Conservation (phyloP, 2,113 vertebrate genomes). For the Henicopernis longicauda region DNA sequence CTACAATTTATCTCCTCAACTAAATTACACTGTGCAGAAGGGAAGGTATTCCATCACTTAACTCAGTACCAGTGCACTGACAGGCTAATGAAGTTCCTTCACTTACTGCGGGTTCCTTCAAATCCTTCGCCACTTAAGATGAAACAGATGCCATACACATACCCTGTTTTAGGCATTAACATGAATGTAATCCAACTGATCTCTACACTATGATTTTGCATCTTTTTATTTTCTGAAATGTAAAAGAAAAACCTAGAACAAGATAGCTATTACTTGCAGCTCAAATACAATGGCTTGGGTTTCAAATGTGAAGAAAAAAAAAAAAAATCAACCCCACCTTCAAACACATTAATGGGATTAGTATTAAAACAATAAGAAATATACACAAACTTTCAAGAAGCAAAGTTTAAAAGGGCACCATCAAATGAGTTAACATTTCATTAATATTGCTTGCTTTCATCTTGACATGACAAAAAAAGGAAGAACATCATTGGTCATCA, state of each 20-base stretch:
- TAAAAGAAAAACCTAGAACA: neutral
- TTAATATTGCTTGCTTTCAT: neutral
- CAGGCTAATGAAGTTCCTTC: neutral
- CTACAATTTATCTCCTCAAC: slow-evolving; percentile 14
- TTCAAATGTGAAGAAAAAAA: neutral
- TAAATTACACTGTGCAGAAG: neutral
- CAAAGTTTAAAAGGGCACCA: neutral
- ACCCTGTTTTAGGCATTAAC: neutral
- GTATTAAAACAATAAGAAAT: neutral
- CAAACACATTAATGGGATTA: neutral
- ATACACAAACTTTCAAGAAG: neutral
- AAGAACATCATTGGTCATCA: neutral
- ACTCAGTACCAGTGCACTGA: neutral
- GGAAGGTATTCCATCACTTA: neutral
- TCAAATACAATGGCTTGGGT: neutral
- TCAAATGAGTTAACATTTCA: neutral
- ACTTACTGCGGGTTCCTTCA: neutral
- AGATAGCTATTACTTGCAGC: neutral
- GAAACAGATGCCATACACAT: neutral
- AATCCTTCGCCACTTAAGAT: neutral
- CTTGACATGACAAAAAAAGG: neutral
- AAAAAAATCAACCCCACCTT: neutral
- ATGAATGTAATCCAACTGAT: neutral
- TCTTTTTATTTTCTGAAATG: neutral
- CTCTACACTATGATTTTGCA: neutral